A percentile compares a stretch with the other conserved stretches of the same genome.
Conservation (phyloP, 2,113 vertebrate genomes). For the Callithrix jacchus region DNA sequence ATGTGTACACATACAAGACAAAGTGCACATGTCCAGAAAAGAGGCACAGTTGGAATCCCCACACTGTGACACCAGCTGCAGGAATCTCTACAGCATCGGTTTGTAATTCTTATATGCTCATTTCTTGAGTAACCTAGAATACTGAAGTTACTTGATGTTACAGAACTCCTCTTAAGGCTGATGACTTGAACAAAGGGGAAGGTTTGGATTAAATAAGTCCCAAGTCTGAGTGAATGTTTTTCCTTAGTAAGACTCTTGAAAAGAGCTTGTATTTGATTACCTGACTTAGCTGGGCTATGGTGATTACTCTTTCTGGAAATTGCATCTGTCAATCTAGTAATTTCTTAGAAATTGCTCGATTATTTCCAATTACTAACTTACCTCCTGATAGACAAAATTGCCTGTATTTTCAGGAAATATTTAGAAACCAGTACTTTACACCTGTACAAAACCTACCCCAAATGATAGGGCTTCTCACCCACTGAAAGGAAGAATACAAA, state of each 20-base stretch:
- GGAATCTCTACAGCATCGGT: too few species aligned
- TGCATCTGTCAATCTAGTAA: background rate
- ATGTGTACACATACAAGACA: background rate
- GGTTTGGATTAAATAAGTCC: background rate
- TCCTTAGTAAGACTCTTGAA: background rate
- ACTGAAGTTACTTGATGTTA: too few species aligned
- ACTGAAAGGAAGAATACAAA: background rate
- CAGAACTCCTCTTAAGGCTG: background rate
- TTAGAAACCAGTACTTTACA: background rate
- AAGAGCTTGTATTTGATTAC: background rate
- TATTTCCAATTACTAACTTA: background rate
- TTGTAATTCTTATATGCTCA: background rate
- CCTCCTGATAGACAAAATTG: background rate
- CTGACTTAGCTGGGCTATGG: background rate
- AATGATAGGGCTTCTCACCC: background rate
- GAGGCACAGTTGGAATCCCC: background rate
- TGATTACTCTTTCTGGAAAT: background rate
- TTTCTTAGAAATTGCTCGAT: background rate
- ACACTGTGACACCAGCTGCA: fast-evolving
- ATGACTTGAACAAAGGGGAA: background rate
- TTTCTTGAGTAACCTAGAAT: too few species aligned
- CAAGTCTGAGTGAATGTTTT: background rate
- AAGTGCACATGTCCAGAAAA: background rate
- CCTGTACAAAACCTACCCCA: background rate
- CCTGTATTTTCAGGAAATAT: background rate